Conservation (phyloP, 1,140 invertebrate genomes). For the Cephus cinctus region DNA sequence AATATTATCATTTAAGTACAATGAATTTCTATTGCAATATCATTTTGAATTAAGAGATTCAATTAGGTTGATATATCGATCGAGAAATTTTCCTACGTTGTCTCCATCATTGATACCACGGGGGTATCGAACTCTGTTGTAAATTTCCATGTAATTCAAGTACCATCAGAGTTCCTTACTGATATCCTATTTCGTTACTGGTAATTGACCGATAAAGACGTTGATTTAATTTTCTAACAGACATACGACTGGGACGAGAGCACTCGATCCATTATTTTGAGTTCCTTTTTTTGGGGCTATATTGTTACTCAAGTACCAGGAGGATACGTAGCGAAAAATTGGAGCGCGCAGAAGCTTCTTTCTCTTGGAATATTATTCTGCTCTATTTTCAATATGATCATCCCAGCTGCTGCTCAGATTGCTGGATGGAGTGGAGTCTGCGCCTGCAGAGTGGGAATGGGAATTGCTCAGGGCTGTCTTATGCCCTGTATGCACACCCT, state of each 20-base stretch:
- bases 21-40: not conserved
- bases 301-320: conserved; percentile 62
- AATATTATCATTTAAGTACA: not conserved
- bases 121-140: too few relatives aligned
- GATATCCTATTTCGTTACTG: too few relatives aligned
- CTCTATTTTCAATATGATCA: conserved; percentile 56
- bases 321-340: conserved; percentile 55
- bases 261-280: conserved; percentile 61
- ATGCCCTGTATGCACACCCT: conserved; percentile 66
- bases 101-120: too few relatives aligned
- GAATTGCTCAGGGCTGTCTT: conserved; percentile 64
- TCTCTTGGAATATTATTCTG: conserved; percentile 61
- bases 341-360: conserved; percentile 62
- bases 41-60: not conserved
- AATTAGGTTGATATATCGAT: too few relatives aligned
- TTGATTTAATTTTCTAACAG: conserved; percentile 21
- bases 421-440: conserved; percentile 53
- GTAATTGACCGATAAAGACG: too few relatives aligned
- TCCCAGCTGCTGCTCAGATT: conserved; percentile 37
- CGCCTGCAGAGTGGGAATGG: conserved; percentile 63
- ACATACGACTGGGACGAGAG: conserved; percentile 60
- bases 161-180: too few relatives aligned
- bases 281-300: conserved; percentile 74
- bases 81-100: too few relatives aligned
- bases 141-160: too few relatives aligned